Base-by-base conservation (phyloP, 2,797 vertebrate genomes). In the Muscicapa striata region DNA sequence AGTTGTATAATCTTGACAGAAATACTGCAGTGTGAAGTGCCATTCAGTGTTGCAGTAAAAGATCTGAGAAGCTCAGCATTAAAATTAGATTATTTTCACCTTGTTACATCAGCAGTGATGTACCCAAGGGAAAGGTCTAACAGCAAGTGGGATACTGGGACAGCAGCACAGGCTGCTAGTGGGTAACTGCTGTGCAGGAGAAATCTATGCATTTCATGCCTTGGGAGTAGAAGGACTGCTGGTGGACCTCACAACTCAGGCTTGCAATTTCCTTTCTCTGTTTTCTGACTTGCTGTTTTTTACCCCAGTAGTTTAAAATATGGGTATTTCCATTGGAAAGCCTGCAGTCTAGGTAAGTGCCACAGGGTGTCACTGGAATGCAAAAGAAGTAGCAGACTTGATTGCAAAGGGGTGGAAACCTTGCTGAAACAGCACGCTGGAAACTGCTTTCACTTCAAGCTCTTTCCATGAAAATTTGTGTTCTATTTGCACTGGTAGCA, bases 291-390 rank as follows among this genome's bases (percentile, higher is more conserved):
- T 46, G 30, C 32, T 64, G 15, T 9, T 54, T 29, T 57, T 74
- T 17, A 51, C 8, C 7, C 12, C 20, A 10, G 11, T 19, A 43
- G 55, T 51, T 36, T 20, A 76, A 45, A 59, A 11, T 27, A 4
- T 0, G 2, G 18, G 1, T 45, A 1, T 1, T 17, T 43, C 45
- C 62, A 8, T 66, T 58, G 63, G n/a, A 3, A 29, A 45, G 38
- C 14, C 66, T 94, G 91, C 94, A 88, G 55, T 90, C 19, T 62
- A 12, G 38, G 34, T 61, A 27, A 36, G 24, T 73, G 83, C 92
- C 96, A 84, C 91, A 34, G 81, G 96, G 77, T 95, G 96, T 92
- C 95, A 81, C 82, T 96, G 77, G 30, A 93, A 70, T 74, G 88
- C 91, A 77, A 18, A 83, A 80, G 59, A 81, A 91, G 38, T 7